phyloP scores from a whole-genome alignment of 2,888 invertebrate species.

The Clanis bilineata region DNA sequence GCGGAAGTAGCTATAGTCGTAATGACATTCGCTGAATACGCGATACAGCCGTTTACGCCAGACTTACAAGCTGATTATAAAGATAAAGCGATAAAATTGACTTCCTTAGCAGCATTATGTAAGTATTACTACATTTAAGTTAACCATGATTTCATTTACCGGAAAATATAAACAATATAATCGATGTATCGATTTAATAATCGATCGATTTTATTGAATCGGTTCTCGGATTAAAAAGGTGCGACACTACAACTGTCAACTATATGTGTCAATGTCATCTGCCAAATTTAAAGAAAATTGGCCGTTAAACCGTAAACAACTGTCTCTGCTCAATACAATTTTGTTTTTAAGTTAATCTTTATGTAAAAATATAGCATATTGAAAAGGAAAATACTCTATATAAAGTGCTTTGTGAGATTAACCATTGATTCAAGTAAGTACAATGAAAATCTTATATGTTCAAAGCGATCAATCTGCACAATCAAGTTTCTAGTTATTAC shows the following conservation, averaged over 20 bases:
- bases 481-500: too few relatives aligned
- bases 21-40: constrained; percentile 89
- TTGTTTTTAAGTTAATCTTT: background rate
- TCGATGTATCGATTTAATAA: background rate
- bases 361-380: background rate
- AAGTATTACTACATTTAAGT: constrained; percentile 42
- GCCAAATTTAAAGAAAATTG: background rate
- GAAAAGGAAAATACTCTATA: background rate
- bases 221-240: background rate
- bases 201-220: background rate
- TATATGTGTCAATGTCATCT: background rate
- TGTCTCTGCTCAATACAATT: background rate
- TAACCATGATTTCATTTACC: background rate
- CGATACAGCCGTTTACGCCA: constrained; percentile 84
- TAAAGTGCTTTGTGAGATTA: background rate
- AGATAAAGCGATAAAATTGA: constrained; percentile 81
- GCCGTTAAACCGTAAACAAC: background rate
- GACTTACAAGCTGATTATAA: constrained; percentile 68
- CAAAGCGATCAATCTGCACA: too few relatives aligned
- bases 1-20: constrained; percentile 90
- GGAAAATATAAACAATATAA: background rate
- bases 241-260: constrained; percentile 3
- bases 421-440: background rate
- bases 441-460: background rate
- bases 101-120: constrained; percentile 85